Evolutionary conservation across 2,113 vertebrate species (phyloP).

Genomic region (Vidua chalybeata): DNA sequence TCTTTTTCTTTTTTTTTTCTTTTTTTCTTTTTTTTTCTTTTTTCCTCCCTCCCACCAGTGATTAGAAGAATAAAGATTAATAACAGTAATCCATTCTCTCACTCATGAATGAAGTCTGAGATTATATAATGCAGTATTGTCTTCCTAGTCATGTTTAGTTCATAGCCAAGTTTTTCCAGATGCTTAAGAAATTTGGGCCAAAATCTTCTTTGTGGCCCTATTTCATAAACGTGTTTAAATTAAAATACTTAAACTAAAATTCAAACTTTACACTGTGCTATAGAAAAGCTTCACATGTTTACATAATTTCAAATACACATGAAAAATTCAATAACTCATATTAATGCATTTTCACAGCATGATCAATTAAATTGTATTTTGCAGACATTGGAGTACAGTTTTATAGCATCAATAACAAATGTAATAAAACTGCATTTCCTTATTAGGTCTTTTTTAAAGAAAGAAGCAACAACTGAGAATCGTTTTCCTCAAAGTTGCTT

Average conservation of each 20-base stretch:
- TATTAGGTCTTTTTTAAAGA: constrained; percentile 59
- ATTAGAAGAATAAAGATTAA: constrained; percentile 32
- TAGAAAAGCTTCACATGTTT: constrained; percentile 55
- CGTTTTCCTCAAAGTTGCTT: constrained; percentile 59
- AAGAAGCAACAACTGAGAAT: constrained; percentile 18
- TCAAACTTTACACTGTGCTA: constrained; percentile 29
- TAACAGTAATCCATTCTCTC: not conserved
- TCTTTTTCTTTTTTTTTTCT: not conserved
- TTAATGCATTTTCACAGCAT: constrained; percentile 70
- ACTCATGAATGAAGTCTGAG: not conserved
- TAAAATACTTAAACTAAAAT: constrained; percentile 63
- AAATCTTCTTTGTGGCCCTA: not conserved
- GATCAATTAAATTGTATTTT: constrained; percentile 73
- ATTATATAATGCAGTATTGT: not conserved
- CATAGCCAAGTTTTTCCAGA: not conserved
- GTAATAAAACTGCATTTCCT: constrained; percentile 71
- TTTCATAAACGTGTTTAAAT: not conserved
- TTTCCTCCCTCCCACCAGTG: not conserved
- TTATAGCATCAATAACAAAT: constrained; percentile 74
- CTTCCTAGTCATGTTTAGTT: not conserved
- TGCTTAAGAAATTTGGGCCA: not conserved
- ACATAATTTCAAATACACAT: constrained; percentile 71
- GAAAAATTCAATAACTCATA: constrained; percentile 73
- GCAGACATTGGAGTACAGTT: constrained; percentile 63
- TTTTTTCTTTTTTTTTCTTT: rapidly evolving